Evolutionary conservation across 2,888 invertebrate genomes (phyloP).

Genomic region (Acheta domesticus): DNA sequence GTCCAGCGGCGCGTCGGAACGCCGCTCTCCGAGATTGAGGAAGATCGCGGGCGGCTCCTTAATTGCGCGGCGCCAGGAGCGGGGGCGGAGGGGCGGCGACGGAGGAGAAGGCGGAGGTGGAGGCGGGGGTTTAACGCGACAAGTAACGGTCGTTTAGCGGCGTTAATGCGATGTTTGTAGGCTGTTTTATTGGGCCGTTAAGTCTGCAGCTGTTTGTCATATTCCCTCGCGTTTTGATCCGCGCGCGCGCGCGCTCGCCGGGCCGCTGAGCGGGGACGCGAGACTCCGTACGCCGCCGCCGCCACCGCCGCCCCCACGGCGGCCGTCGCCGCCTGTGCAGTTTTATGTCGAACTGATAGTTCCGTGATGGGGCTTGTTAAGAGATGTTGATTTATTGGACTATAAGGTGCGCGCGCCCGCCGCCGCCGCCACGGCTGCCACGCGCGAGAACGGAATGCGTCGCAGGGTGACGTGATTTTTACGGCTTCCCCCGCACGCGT

Average conservation of each 20-base stretch:
- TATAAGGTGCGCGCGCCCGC: background rate
- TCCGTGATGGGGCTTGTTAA: slow-evolving; percentile 18
- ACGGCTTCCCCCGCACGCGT: background rate
- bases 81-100: background rate
- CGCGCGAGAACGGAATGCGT: background rate
- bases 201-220: slow-evolving; percentile 18
- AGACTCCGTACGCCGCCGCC: background rate
- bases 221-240: slow-evolving; percentile 18
- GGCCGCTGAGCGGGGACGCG: background rate
- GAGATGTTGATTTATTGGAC: slow-evolving; percentile 18
- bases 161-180: slow-evolving; percentile 18
- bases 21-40: background rate
- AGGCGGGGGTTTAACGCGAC: slow-evolving; percentile 4
- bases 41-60: slow-evolving; percentile 1
- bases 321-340: background rate
- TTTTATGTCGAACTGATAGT: slow-evolving; percentile 18
- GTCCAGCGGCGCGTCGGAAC: background rate
- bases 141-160: slow-evolving; percentile 18
- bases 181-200: slow-evolving; percentile 18
- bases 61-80: background rate
- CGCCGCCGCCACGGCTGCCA: background rate
- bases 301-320: background rate
- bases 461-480: slow-evolving; percentile 11
- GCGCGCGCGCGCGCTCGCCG: background rate
- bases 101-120: background rate